Evolutionary conservation across 2,797 vertebrate genomes (phyloP).

Genomic region (Cygnus olor): DNA sequence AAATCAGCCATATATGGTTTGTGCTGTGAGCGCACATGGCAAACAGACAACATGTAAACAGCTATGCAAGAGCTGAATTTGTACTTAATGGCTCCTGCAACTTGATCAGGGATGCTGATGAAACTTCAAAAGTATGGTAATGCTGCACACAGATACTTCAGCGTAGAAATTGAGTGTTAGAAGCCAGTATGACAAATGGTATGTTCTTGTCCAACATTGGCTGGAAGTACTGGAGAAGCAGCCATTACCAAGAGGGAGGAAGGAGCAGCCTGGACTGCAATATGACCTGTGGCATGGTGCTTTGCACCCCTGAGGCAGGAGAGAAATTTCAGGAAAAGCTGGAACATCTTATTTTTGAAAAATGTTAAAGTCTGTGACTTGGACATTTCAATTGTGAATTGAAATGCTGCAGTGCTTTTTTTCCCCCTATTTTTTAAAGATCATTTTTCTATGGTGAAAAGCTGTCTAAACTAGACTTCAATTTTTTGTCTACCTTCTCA

Average conservation of each 20-base stretch:
- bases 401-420: background rate
- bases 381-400: background rate
- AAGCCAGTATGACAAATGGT: background rate
- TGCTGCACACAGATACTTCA: background rate
- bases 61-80: background rate
- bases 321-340: background rate
- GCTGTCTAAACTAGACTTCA: background rate
- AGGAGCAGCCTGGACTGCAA: background rate
- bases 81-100: background rate
- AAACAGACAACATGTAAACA: background rate
- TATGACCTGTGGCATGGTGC: fast-evolving
- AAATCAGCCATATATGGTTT: background rate
- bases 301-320: background rate
- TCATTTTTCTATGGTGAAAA: background rate
- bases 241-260: background rate
- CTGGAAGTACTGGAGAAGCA: background rate
- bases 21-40: background rate
- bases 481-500: background rate
- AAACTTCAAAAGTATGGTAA: background rate
- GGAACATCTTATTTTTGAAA: fast-evolving
- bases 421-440: background rate
- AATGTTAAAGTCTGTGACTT: background rate
- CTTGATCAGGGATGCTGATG: background rate
- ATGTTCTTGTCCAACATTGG: background rate
- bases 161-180: background rate